These are phyloP conservation scores for Rhimphoctona megacephalus DNA, from an alignment of 2,888 invertebrate genomes.

Conservation along the genomic window DNA sequence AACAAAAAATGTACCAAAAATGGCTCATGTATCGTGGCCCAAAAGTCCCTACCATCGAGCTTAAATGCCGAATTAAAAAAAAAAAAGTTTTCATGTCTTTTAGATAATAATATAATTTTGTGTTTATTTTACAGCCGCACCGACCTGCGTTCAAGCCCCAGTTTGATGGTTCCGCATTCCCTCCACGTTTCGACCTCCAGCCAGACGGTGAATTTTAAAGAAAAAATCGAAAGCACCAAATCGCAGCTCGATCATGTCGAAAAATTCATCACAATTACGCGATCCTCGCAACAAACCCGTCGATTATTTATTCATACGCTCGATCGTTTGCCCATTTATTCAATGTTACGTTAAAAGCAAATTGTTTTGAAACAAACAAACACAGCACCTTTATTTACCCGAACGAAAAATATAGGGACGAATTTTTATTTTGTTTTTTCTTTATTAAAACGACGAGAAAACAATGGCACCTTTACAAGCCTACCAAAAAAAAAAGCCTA, in stretches of 20 bases:
- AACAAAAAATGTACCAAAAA: slow-evolving; percentile 26
- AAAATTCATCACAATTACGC: slow-evolving; percentile 69
- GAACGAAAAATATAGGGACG: slow-evolving; percentile 13
- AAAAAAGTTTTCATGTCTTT: not conserved
- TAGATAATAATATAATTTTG: slow-evolving; percentile 12
- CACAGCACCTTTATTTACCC: not conserved
- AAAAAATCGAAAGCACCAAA: slow-evolving; percentile 64
- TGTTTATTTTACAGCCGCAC: slow-evolving; percentile 88
- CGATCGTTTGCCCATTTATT: slow-evolving; percentile 41
- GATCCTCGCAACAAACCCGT: slow-evolving; percentile 72
- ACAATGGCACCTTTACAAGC: no score
- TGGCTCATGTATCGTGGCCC: slow-evolving; percentile 49
- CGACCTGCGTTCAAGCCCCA: slow-evolving; percentile 91
- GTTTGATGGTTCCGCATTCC: slow-evolving; percentile 95
- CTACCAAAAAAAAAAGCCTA: no score
- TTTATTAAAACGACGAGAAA: slow-evolving; percentile 33
- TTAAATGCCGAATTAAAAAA: slow-evolving; percentile 1
- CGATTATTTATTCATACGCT: slow-evolving; percentile 53
- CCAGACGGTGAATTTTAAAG: slow-evolving; percentile 93
- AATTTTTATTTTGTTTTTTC: slow-evolving; percentile 8
- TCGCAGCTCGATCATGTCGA: slow-evolving; percentile 57
- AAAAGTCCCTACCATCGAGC: slow-evolving; percentile 33
- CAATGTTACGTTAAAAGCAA: slow-evolving; percentile 27
- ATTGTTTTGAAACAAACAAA: not conserved
- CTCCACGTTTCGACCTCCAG: slow-evolving; percentile 97